Evolutionary conservation across 2,797 vertebrate species (phyloP).

Genomic region (Chelmon rostratus): DNA sequence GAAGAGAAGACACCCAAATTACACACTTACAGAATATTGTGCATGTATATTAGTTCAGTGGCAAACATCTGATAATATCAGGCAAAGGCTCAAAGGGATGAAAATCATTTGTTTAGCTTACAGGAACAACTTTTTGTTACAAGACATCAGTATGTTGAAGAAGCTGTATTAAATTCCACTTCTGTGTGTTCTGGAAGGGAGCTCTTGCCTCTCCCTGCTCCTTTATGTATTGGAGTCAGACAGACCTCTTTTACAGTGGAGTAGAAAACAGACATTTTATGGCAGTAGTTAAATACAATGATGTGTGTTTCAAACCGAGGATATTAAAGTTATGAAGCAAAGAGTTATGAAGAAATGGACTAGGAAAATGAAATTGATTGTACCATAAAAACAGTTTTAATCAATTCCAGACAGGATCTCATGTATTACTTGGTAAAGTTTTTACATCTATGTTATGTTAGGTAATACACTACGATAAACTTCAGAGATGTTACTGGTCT

Average conservation of each 20-base stretch:
- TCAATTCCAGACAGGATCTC: neutral
- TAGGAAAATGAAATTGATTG: constrained; percentile 10
- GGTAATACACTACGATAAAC: neutral
- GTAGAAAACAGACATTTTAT: constrained; percentile 23
- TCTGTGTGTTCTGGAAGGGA: constrained; percentile 10
- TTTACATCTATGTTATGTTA: neutral
- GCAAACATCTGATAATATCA: neutral
- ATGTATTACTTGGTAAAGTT: neutral
- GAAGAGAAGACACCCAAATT: constrained; percentile 19
- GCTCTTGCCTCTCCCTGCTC: constrained; percentile 10
- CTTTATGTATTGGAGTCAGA: constrained; percentile 52
- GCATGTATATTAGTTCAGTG: neutral
- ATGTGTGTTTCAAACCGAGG: neutral
- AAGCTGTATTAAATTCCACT: neutral
- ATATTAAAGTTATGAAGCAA: neutral
- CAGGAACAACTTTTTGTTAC: neutral
- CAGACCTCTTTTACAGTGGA: constrained; percentile 40
- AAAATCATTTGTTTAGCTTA: neutral
- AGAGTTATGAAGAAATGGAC: neutral
- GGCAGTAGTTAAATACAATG: constrained; percentile 17
- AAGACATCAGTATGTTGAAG: neutral
- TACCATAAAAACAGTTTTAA: constrained; percentile 12
- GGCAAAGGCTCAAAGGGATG: neutral
- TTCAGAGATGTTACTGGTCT: neutral
- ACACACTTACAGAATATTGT: constrained; percentile 4